Evolutionary conservation across 2,113 vertebrate species (phyloP).

Genomic region (Nansenia antarctica): DNA sequence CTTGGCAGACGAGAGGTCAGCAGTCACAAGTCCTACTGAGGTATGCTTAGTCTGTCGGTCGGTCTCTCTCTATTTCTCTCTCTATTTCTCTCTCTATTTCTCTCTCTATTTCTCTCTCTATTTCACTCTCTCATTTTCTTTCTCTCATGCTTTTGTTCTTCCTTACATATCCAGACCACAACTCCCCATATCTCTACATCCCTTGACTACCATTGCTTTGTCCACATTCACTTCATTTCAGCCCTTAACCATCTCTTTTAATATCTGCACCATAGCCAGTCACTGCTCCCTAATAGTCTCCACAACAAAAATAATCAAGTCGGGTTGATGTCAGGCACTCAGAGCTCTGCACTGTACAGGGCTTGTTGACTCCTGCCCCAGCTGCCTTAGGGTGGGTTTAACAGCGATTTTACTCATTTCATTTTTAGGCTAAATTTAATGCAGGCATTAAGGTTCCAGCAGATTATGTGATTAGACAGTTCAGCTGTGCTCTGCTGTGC

Average conservation of each 20-base stretch:
- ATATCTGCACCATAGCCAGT: neutral
- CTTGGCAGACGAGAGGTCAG: slow-evolving; percentile 41
- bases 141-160: neutral
- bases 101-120: slow-evolving; percentile 15
- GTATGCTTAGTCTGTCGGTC: slow-evolving; percentile 32
- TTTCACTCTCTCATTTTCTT: neutral
- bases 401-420: slow-evolving; percentile 50
- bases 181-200: no score
- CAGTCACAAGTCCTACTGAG: slow-evolving; percentile 24
- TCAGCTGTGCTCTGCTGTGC: slow-evolving; percentile 38
- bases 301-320: slow-evolving; percentile 45
- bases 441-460: slow-evolving; percentile 52
- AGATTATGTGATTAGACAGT: slow-evolving; percentile 50
- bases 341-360: slow-evolving; percentile 25
- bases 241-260: slow-evolving; percentile 2
- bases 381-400: slow-evolving; percentile 38
- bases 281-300: neutral
- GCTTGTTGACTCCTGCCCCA: slow-evolving; percentile 24
- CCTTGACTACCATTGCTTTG: no score
- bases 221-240: slow-evolving; percentile 39
- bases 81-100: slow-evolving; percentile 4
- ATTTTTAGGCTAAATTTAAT: slow-evolving; percentile 48
- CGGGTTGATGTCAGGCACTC: slow-evolving; percentile 32
- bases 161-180: slow-evolving; percentile 7
- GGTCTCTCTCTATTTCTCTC: neutral